These are phyloP conservation scores for Hippocampus abdominalis DNA, from an alignment of 2,113 vertebrate genomes.

Conservation along the genomic window DNA sequence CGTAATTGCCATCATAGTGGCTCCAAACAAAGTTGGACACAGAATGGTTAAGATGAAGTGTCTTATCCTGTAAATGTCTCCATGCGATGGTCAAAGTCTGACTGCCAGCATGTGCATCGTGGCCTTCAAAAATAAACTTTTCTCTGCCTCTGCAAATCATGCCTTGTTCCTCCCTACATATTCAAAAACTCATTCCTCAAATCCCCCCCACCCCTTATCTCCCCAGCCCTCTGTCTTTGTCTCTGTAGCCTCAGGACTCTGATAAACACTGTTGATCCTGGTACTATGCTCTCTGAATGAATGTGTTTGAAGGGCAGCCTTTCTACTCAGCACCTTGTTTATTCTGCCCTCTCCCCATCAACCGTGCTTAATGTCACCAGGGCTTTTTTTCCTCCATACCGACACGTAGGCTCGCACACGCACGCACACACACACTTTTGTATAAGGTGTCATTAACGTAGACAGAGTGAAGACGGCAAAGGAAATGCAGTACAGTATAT, in stretches of 20 bases:
- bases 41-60: too few relatives aligned
- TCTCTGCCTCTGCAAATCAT: conserved; percentile 15
- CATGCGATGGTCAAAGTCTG: not conserved
- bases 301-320: conserved; percentile 56
- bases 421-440: conserved; percentile 42
- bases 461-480: conserved; percentile 3
- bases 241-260: conserved; percentile 46
- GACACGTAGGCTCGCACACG: conserved; percentile 21
- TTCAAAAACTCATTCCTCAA: not conserved
- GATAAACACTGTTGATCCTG: conserved; percentile 65
- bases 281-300: conserved; percentile 49
- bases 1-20: too few relatives aligned
- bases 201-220: not conserved
- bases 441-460: conserved; percentile 34
- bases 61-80: not conserved
- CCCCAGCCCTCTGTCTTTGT: not conserved
- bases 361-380: conserved; percentile 71
- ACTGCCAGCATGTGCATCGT: not conserved
- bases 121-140: not conserved
- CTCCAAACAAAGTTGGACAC: too few relatives aligned
- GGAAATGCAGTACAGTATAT: too few relatives aligned
- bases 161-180: conserved; percentile 7
- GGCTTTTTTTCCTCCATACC: conserved; percentile 41
- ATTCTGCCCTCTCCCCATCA: conserved; percentile 61
- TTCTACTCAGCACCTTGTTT: conserved; percentile 63